phyloP scores from a whole-genome alignment of 2,113 vertebrate genomes.

The Nicator chloris region DNA sequence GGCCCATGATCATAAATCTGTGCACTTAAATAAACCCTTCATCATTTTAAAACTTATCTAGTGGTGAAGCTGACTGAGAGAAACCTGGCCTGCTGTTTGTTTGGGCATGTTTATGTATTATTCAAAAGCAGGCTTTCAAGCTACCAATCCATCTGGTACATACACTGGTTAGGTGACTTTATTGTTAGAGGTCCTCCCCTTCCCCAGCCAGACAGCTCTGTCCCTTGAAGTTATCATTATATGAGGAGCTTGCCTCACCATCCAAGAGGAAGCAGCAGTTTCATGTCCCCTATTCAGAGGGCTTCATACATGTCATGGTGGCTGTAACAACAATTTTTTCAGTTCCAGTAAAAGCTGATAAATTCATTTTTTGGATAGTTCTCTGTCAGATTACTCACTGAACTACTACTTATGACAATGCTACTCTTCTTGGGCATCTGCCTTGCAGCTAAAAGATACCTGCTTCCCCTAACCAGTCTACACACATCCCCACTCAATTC shows the following conservation, averaged over 20 bases:
- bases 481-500: background rate
- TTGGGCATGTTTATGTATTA: background rate
- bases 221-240: background rate
- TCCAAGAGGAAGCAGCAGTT: background rate
- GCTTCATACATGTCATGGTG: accelerated
- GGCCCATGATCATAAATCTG: background rate
- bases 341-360: background rate
- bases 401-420: background rate
- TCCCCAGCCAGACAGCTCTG: background rate
- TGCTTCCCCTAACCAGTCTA: background rate
- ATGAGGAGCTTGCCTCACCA: background rate
- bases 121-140: background rate
- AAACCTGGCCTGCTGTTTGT: background rate
- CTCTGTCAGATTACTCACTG: background rate
- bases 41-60: background rate
- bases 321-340: background rate
- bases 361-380: background rate
- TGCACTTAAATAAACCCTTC: background rate
- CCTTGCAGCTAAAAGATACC: background rate
- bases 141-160: background rate
- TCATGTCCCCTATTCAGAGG: accelerated
- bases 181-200: background rate
- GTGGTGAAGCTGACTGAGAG: background rate
- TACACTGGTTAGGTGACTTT: background rate
- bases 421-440: background rate